Conservation (phyloP, 2,113 vertebrate genomes). For the Ophiodon elongatus region DNA sequence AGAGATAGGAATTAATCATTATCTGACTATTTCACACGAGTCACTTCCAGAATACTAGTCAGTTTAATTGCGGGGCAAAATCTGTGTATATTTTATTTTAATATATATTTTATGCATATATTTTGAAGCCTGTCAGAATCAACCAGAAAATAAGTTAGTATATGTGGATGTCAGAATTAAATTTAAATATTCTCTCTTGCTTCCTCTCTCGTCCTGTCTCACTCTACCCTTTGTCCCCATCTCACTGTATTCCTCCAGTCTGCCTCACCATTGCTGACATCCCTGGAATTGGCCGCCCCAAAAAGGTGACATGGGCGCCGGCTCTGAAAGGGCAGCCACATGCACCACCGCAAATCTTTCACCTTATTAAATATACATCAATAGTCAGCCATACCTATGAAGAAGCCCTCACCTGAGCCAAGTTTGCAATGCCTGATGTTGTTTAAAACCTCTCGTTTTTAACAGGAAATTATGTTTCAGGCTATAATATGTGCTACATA, state of each 20-base stretch:
- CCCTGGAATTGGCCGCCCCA: slow-evolving; percentile 44
- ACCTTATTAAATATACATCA: slow-evolving; percentile 84
- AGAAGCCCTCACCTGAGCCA: slow-evolving; percentile 69
- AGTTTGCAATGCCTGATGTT: slow-evolving; percentile 55
- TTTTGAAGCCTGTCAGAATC: not conserved
- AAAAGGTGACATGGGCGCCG: slow-evolving; percentile 70
- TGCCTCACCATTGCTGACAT: slow-evolving; percentile 50
- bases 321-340: slow-evolving; percentile 73
- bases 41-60: not conserved
- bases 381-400: slow-evolving; percentile 65
- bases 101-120: not conserved
- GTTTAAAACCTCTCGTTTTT: slow-evolving; percentile 62
- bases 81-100: not conserved
- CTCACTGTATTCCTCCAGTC: not conserved
- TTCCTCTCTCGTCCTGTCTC: not conserved
- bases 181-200: slow-evolving; percentile 17
- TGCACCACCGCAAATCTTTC: slow-evolving; percentile 74
- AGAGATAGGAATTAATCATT: not conserved
- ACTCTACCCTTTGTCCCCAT: not conserved
- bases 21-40: not conserved
- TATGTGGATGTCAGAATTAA: not conserved
- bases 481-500: slow-evolving; percentile 10
- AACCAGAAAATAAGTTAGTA: not conserved
- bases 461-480: slow-evolving; percentile 42
- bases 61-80: not conserved